Percentiles rank a stretch among this genome's conserved stretches.
phyloP scores from a whole-genome alignment of 2,888 invertebrate genomes.

The Mesopsocus fuscifrons region DNA sequence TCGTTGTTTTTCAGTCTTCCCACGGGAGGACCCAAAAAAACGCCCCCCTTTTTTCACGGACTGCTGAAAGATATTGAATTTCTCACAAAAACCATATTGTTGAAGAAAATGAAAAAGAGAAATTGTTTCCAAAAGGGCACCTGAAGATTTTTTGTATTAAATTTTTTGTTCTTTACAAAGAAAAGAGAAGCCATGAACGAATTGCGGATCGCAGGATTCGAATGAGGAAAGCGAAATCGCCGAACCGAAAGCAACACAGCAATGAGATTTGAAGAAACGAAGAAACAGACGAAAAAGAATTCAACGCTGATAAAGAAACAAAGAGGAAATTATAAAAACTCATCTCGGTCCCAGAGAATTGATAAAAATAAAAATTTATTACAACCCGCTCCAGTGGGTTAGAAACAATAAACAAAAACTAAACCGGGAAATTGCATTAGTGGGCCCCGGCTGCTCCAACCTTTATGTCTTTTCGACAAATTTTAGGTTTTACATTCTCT shows the following conservation, averaged over 20 bases:
- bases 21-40: no score
- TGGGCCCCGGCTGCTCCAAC: background rate
- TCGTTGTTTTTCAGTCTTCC: no score
- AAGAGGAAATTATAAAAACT: constrained; percentile 7
- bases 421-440: constrained; percentile 9
- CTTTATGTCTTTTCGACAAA: background rate
- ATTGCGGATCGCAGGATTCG: background rate
- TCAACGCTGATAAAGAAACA: no score
- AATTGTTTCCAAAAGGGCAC: no score
- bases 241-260: background rate
- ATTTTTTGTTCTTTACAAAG: no score
- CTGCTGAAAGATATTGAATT: no score
- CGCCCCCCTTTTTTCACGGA: no score
- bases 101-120: no score
- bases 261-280: background rate
- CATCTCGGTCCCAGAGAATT: constrained; percentile 5
- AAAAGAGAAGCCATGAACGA: no score
- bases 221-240: background rate
- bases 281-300: background rate
- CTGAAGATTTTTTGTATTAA: no score
- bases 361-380: constrained; percentile 10
- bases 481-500: no score
- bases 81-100: no score
- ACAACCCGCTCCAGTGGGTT: constrained; percentile 1
- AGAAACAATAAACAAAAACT: constrained; percentile 10